Evolutionary conservation across 2,113 vertebrate species (phyloP).

Genomic region (Cheirogaleus medius): DNA sequence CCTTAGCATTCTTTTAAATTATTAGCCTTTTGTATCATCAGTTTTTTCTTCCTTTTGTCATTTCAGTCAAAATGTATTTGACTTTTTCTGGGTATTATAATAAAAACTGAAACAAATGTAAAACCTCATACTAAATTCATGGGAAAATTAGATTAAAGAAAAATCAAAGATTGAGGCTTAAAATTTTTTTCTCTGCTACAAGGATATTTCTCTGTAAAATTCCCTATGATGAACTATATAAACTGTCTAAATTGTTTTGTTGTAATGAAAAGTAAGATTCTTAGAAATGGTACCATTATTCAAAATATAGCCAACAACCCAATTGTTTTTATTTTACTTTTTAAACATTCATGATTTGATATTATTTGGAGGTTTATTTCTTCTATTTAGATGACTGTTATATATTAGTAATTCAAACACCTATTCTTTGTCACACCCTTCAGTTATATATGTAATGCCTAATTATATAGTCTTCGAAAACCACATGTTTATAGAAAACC

Average conservation of each 20-base stretch:
- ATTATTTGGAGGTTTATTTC: not conserved
- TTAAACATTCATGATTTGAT: conserved; percentile 7
- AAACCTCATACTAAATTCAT: not conserved
- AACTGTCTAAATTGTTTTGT: not conserved
- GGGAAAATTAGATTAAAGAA: not conserved
- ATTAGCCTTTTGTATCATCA: not conserved
- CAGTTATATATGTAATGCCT: not conserved
- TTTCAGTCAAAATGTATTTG: conserved; percentile 2
- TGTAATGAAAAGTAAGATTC: conserved; percentile 24
- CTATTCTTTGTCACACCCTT: not conserved
- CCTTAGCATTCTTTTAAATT: not conserved
- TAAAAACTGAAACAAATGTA: not conserved
- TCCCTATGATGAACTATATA: not conserved
- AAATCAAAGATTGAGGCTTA: not conserved
- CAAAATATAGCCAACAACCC: not conserved
- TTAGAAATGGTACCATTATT: not conserved
- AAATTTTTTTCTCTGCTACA: not conserved
- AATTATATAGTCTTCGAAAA: not conserved
- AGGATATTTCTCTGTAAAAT: not conserved
- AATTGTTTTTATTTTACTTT: not conserved
- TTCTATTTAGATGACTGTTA: not conserved
- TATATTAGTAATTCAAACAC: not conserved
- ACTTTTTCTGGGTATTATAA: not conserved
- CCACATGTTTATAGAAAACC: not conserved
- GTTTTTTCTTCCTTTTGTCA: not conserved